Conservation (phyloP, 2,113 vertebrate genomes). For the Meriones unguiculatus region DNA sequence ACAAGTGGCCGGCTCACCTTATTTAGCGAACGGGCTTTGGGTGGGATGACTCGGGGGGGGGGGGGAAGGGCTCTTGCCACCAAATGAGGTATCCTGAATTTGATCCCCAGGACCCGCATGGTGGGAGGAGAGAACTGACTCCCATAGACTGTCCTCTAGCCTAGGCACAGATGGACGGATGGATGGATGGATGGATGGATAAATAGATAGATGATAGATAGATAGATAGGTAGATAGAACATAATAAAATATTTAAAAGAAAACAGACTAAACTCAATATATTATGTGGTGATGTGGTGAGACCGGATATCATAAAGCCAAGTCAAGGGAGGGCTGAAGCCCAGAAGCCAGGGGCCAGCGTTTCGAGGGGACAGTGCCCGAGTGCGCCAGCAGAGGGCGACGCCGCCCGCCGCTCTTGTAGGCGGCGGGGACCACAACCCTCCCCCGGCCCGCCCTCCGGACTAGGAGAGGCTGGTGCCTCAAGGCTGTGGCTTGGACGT, state of each 20-base stretch:
- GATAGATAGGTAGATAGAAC: background rate
- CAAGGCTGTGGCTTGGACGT: background rate
- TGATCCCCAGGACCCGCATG: background rate
- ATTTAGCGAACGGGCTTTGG: background rate
- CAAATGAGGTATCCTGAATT: background rate
- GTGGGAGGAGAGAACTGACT: background rate
- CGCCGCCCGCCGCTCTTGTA: background rate
- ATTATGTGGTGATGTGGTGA: background rate
- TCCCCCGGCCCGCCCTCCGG: fast-evolving
- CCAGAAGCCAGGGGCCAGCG: fast-evolving
- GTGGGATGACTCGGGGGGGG: too few relatives aligned
- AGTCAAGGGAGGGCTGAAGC: background rate
- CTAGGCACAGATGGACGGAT: background rate
- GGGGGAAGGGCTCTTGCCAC: background rate
- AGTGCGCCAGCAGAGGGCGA: slow-evolving; percentile 55
- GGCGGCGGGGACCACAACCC: background rate
- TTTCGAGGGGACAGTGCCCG: background rate
- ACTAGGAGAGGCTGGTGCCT: background rate
- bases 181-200: too few relatives aligned
- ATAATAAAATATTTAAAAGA: background rate
- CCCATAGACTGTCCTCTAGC: background rate
- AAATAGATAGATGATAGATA: too few relatives aligned
- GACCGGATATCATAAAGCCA: background rate
- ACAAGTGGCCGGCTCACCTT: background rate
- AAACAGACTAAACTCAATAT: background rate